Evolutionary conservation across 2,888 invertebrate species (phyloP), one percentile per base, ranked within the genome.

Genomic region (Rhagonycha lutea): DNA sequence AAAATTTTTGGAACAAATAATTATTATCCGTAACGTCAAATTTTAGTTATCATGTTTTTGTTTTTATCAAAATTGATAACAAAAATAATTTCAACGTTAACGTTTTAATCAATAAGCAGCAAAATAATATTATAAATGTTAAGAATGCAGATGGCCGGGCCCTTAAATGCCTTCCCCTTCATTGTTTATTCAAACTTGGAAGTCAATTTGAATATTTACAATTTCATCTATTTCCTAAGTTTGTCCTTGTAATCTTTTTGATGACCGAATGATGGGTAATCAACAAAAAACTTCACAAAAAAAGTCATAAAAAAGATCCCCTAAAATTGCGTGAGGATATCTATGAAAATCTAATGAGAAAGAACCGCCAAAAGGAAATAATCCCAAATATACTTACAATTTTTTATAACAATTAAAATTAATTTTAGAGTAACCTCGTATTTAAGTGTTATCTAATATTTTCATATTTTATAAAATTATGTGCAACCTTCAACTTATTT

Each of bases 221-320:
- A 65, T 65, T 65, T 65, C 63, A 65, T 65, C 63, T 65, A 65
- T 65, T 65, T 65, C 63, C 63, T 23, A 65, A 65, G 63, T 65
- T 65, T 26, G 63, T 65, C 63, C 63, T 65, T 65, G 63, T 23
- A 47, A 47, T 47, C 47, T 14, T 65, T n/a, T 24, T 24, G 63
- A 24, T 65, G 63, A 65, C 63, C 63, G 23, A 65, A 65, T 65
- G 63, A 65, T 65, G 63, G 63, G 26, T 65, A 12, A 23, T 23
- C 63, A 26, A 18, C 14, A 65, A 65, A 65, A 65, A 65, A 65
- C 18, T n/a, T 24, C 3, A 65, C 63, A 65, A 65, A 65, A 65
- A 47, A 47, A n/a, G 47, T 47, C n/a, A 12, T 47, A 47, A 47
- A 47, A 65, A 65, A 26, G 63, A 24, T 24, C 63, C 63, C 63